Conservation (phyloP, 2,113 vertebrate species). For the Nothocercus julius region DNA sequence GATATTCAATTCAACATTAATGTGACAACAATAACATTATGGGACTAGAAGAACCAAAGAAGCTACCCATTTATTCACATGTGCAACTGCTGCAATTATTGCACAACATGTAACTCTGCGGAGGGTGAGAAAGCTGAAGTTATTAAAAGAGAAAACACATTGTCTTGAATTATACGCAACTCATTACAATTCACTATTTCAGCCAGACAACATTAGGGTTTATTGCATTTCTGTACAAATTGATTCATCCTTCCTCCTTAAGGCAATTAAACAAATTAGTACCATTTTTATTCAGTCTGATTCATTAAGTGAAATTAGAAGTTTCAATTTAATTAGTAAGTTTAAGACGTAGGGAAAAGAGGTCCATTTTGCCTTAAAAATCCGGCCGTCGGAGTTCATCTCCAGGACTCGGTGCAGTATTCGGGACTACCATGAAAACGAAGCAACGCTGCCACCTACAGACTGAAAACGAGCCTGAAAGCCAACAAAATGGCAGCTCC, state of each 20-base stretch:
- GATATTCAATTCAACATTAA: rapidly evolving
- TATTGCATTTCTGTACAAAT: background rate
- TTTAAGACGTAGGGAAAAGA: background rate
- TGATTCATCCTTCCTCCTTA: background rate
- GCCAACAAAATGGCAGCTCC: rapidly evolving
- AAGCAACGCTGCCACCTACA: constrained; percentile 35
- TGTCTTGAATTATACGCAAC: background rate
- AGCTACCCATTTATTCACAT: rapidly evolving
- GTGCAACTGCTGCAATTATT: background rate
- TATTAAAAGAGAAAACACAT: background rate
- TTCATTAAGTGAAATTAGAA: background rate
- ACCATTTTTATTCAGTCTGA: rapidly evolving
- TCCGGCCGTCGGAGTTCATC: background rate
- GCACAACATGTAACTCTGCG: rapidly evolving
- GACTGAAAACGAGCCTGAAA: background rate
- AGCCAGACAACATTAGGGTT: background rate
- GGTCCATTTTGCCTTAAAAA: background rate
- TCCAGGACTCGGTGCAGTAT: rapidly evolving
- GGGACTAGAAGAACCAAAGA: background rate
- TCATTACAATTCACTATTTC: background rate
- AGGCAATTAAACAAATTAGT: background rate
- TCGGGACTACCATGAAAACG: rapidly evolving
- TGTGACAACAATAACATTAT: rapidly evolving
- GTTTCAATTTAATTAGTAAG: background rate
- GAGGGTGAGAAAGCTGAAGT: background rate